Evolutionary conservation across 2,888 invertebrate genomes (phyloP).

Genomic region (Matsumyia berberina): DNA sequence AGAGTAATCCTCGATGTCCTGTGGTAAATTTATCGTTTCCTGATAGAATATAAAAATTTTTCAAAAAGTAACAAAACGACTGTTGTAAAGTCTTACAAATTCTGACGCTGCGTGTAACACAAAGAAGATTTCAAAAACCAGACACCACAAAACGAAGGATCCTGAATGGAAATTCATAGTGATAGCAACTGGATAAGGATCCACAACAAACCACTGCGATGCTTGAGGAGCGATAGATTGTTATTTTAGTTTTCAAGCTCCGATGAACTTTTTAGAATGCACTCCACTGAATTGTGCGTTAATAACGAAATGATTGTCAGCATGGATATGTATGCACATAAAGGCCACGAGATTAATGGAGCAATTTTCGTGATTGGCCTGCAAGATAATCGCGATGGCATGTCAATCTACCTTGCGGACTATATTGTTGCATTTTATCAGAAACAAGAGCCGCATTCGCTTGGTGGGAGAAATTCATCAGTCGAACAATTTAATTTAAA

Average conservation of each 20-base stretch:
- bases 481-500: no score
- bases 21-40: neutral
- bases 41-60: neutral
- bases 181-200: neutral
- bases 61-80: neutral
- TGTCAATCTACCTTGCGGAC: neutral
- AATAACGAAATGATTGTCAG: neutral
- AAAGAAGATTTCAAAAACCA: conserved; percentile 4
- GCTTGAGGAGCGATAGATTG: neutral
- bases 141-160: neutral
- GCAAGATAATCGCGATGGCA: neutral
- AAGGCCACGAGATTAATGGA: neutral
- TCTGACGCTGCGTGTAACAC: conserved; percentile 6
- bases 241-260: no score
- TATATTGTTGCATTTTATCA: no score
- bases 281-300: no score
- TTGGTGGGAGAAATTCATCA: no score
- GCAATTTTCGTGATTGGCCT: neutral
- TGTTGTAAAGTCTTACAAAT: conserved; percentile 1
- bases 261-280: no score
- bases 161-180: neutral
- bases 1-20: neutral
- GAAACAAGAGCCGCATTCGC: no score
- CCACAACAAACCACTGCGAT: no score
- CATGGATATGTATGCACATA: neutral